phyloP scores from a whole-genome alignment of 2,888 invertebrate species.

The Melitaea athalia region DNA sequence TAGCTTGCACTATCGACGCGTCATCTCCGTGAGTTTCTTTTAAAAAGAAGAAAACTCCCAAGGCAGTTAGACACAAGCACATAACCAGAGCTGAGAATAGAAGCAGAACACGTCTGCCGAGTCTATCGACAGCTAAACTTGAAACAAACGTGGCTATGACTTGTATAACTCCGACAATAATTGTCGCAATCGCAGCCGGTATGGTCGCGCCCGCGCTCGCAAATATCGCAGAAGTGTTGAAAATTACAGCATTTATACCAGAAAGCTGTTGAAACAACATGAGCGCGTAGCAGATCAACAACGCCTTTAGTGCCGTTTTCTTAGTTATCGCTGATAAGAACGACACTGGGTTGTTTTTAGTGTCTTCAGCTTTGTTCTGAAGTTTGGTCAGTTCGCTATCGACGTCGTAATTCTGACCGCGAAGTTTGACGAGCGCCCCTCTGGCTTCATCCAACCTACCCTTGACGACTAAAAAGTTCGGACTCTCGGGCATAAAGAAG shows the following conservation, averaged over 20 bases:
- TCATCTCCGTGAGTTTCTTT: constrained; percentile 58
- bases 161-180: constrained; percentile 92
- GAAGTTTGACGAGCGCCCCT: constrained; percentile 85
- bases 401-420: constrained; percentile 87
- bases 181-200: constrained; percentile 84
- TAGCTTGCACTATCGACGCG: constrained; percentile 67
- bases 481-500: constrained; percentile 94
- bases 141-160: constrained; percentile 88
- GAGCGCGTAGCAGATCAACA: constrained; percentile 87
- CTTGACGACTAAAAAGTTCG: constrained; percentile 86
- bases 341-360: constrained; percentile 79
- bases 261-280: constrained; percentile 96
- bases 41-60: constrained; percentile 87
- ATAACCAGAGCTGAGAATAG: constrained; percentile 87
- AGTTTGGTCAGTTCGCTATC: constrained; percentile 85
- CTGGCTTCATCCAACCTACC: constrained; percentile 85
- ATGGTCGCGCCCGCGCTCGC: constrained; percentile 83
- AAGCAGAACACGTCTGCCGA: constrained; percentile 90
- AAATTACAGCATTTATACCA: constrained; percentile 92
- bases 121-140: constrained; percentile 89
- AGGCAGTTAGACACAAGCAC: constrained; percentile 85
- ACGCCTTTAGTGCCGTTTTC: constrained; percentile 84
- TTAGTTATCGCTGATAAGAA: constrained; percentile 82
- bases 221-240: constrained; percentile 90
- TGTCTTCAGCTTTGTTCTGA: constrained; percentile 78